These are phyloP conservation scores for Parnassius mnemosyne DNA, from an alignment of 2,888 invertebrate genomes.

Conservation along the genomic window DNA sequence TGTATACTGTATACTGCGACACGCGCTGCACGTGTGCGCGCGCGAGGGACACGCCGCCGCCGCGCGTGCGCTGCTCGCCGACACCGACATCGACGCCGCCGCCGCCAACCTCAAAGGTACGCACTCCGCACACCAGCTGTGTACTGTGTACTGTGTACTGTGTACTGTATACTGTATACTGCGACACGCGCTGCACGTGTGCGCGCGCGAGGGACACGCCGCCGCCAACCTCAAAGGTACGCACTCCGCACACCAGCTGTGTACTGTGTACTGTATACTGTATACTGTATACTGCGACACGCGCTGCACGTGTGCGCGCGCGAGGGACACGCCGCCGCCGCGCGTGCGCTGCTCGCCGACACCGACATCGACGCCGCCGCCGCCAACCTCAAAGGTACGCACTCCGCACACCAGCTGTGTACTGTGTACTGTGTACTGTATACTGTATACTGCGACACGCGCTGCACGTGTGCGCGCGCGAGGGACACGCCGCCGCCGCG, in stretches of 20 bases:
- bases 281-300: conserved; percentile 75
- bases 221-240: conserved; percentile 87
- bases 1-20: conserved; percentile 71
- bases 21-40: conserved; percentile 90
- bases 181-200: too few species aligned
- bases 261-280: too few species aligned
- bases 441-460: conserved; percentile 81
- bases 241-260: conserved; percentile 9
- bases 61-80: conserved; percentile 86
- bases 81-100: conserved; percentile 90
- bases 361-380: conserved; percentile 89
- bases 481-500: conserved; percentile 90
- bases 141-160: too few species aligned
- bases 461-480: conserved; percentile 88
- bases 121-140: conserved; percentile 9
- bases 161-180: too few species aligned
- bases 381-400: conserved; percentile 86
- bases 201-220: too few species aligned
- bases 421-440: too few species aligned
- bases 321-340: conserved; percentile 89
- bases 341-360: conserved; percentile 88
- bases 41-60: conserved; percentile 89
- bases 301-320: conserved; percentile 90
- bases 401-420: conserved; percentile 6
- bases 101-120: conserved; percentile 87